phyloP scores from a whole-genome alignment of 2,797 vertebrate genomes.

The Otolemur crassicaudatus region DNA sequence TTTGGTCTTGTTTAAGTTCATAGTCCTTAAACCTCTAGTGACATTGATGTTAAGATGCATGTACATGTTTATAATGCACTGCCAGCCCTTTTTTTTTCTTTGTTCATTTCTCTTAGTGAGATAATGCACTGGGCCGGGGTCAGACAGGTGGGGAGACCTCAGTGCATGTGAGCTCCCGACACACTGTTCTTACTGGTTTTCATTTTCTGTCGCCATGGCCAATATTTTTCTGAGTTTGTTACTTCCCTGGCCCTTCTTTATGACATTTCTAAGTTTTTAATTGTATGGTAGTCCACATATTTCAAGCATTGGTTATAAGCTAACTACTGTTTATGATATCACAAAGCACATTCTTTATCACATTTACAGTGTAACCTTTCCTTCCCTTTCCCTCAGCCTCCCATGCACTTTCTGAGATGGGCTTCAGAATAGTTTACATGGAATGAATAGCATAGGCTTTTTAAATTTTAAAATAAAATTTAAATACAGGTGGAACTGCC shows the following conservation, averaged over 20 bases:
- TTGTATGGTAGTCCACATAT: background rate
- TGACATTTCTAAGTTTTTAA: background rate
- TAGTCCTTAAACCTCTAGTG: background rate
- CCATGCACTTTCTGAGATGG: background rate
- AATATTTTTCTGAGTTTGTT: background rate
- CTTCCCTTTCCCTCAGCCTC: background rate
- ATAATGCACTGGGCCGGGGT: accelerated
- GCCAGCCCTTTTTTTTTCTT: background rate
- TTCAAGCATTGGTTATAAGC: background rate
- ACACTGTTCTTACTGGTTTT: background rate
- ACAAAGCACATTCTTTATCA: background rate
- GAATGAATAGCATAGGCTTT: background rate
- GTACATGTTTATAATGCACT: background rate
- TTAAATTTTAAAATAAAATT: background rate
- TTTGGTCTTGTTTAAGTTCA: background rate
- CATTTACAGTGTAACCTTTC: background rate
- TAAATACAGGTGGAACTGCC: background rate
- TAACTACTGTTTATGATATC: background rate
- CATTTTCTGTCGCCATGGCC: background rate
- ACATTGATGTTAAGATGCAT: background rate
- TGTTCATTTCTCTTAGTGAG: background rate
- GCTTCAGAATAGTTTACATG: background rate
- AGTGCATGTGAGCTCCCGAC: background rate
- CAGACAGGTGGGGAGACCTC: too few species aligned
- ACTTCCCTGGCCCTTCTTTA: background rate